A percentile compares a stretch with the other conserved stretches of the same genome.
phyloP scores from a whole-genome alignment of 2,888 invertebrate genomes.

The Myopa testacea region DNA sequence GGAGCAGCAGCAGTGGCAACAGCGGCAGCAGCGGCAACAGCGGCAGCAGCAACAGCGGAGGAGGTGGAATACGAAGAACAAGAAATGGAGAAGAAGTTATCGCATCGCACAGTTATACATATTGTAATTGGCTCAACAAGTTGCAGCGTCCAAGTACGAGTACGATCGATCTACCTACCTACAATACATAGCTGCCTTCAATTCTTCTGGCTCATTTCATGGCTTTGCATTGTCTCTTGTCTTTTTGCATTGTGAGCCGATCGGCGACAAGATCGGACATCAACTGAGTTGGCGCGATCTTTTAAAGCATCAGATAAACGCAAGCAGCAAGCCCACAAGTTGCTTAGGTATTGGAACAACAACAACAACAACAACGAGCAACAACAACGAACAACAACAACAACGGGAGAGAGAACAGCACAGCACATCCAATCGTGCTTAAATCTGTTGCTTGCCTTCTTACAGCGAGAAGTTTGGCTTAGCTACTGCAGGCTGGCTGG shows the following conservation, averaged over 20 bases:
- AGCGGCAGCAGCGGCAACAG: neutral
- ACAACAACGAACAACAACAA: neutral
- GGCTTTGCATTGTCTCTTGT: constrained; percentile 6
- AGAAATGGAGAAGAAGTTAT: neutral
- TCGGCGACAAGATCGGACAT: constrained; percentile 27
- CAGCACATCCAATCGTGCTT: constrained; percentile 23
- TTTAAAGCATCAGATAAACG: constrained; percentile 30
- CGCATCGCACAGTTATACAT: constrained; percentile 26
- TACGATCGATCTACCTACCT: neutral
- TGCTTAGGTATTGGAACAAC: neutral
- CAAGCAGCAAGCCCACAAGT: neutral
- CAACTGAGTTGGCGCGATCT: constrained; percentile 31
- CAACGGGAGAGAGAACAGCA: neutral
- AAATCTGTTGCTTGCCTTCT: constrained; percentile 24
- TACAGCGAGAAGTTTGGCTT: neutral
- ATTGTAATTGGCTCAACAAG: constrained; percentile 34
- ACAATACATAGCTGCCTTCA: neutral
- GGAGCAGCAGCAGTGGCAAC: neutral
- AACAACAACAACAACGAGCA: constrained; percentile 2
- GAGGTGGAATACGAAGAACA: neutral
- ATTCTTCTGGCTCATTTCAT: constrained; percentile 1
- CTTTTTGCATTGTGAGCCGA: neutral
- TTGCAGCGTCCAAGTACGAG: neutral
- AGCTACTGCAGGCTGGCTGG: too few relatives aligned
- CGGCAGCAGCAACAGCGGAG: neutral